Evolutionary conservation across 2,113 vertebrate genomes (phyloP).

Genomic region (Neolamprologus variostigma): DNA sequence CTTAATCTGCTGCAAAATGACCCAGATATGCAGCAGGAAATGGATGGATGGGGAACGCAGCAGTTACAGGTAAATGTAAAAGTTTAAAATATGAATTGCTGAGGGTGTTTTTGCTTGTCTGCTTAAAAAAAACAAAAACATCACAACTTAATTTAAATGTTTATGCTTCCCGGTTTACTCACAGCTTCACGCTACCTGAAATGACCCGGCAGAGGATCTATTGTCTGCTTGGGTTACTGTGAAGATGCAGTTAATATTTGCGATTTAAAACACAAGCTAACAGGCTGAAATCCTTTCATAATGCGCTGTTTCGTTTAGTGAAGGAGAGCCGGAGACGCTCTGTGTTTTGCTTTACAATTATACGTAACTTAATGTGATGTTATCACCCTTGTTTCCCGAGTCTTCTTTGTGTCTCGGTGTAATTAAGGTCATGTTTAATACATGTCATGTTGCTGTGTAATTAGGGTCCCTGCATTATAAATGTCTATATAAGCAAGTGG

Average conservation of each 20-base stretch:
- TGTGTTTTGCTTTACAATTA: not conserved
- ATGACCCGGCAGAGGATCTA: not conserved
- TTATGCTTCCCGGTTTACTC: not conserved
- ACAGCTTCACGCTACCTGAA: not conserved
- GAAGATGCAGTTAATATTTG: not conserved
- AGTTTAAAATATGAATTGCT: not conserved
- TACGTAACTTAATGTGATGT: not conserved
- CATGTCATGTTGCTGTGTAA: constrained; percentile 1
- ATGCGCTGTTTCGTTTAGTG: not conserved
- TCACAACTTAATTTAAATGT: not conserved
- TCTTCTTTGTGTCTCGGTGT: not conserved
- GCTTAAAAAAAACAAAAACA: not conserved
- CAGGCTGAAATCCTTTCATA: not conserved
- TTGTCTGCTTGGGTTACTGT: not conserved
- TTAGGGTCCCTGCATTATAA: constrained; percentile 30
- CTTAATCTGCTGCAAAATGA: not conserved
- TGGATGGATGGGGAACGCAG: not conserved
- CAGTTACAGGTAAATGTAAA: not conserved
- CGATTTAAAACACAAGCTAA: not conserved
- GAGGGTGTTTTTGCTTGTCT: not conserved
- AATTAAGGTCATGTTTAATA: constrained; percentile 36
- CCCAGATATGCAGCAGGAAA: not conserved
- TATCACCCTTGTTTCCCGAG: not conserved
- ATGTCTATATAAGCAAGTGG: not conserved
- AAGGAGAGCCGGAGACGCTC: not conserved